Evolutionary conservation across 2,888 invertebrate species (phyloP).

Genomic region (Pandemis cinnamomeana): DNA sequence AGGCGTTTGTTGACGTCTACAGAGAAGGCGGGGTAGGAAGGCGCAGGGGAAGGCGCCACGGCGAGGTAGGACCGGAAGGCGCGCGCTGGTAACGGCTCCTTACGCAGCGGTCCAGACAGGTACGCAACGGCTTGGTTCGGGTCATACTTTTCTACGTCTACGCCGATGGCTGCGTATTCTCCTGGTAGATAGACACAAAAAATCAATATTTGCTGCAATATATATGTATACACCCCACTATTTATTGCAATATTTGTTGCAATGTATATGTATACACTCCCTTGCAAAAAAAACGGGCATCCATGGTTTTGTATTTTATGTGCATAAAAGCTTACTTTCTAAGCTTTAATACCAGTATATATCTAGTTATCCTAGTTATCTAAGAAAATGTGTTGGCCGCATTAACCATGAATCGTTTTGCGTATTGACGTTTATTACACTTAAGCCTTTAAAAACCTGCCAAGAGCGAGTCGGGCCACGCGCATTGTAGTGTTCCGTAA

Average conservation of each 20-base stretch:
- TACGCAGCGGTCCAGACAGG: constrained; percentile 89
- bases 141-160: constrained; percentile 95
- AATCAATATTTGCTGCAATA: not conserved
- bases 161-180: constrained; percentile 97
- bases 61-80: constrained; percentile 94
- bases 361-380: too few relatives aligned
- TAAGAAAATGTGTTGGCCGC: not conserved
- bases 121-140: constrained; percentile 90
- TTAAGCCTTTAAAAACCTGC: too few relatives aligned
- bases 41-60: constrained; percentile 90
- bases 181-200: constrained; percentile 77
- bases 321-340: too few relatives aligned
- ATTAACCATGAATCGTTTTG: too few relatives aligned
- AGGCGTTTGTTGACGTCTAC: constrained; percentile 92
- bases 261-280: too few relatives aligned
- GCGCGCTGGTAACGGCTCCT: constrained; percentile 84
- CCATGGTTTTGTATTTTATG: too few relatives aligned
- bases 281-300: too few relatives aligned
- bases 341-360: too few relatives aligned
- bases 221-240: too few relatives aligned
- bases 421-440: too few relatives aligned
- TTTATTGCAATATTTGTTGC: not conserved
- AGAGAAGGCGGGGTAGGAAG: constrained; percentile 90
- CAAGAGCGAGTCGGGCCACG: too few relatives aligned
- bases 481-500: too few relatives aligned